Evolutionary conservation across 2,797 vertebrate genomes (phyloP).

Genomic region (Aeoliscus strigatus): DNA sequence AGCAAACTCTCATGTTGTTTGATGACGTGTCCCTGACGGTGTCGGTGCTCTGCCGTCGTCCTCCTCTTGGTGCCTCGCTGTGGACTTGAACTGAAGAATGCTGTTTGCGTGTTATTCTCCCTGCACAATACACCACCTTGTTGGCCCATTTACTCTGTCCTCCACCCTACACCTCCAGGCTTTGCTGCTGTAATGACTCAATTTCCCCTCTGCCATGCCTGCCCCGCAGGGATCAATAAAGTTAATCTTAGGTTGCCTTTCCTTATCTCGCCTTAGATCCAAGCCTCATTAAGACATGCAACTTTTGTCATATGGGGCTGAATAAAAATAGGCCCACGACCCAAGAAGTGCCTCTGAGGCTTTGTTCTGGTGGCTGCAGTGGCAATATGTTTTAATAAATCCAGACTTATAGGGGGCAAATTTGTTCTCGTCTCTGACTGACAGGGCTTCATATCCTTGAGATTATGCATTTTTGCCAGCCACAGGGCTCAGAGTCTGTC

Average conservation of each 20-base stretch:
- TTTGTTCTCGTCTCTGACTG: constrained; percentile 33
- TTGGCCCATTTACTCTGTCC: constrained; percentile 36
- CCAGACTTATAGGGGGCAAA: constrained; percentile 19
- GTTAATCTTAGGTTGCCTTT: constrained; percentile 61
- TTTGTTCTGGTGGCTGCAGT: constrained; percentile 25
- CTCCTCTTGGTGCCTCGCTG: neutral
- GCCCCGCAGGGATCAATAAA: constrained; percentile 60
- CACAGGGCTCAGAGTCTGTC: constrained; percentile 30
- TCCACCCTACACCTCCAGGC: constrained; percentile 29
- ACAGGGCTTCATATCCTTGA: constrained; percentile 30
- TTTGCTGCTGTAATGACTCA: constrained; percentile 51
- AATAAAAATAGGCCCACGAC: constrained; percentile 27
- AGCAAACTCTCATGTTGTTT: neutral
- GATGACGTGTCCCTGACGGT: constrained; percentile 13
- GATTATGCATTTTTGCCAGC: constrained; percentile 30
- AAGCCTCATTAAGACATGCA: constrained; percentile 49
- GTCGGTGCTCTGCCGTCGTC: constrained; percentile 5
- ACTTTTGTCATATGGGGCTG: constrained; percentile 39
- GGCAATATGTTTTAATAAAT: constrained; percentile 49
- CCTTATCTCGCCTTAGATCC: constrained; percentile 51
- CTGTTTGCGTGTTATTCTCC: constrained; percentile 27
- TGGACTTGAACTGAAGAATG: constrained; percentile 13
- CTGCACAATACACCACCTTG: constrained; percentile 27
- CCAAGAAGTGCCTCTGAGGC: constrained; percentile 27
- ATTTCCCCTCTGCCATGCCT: constrained; percentile 48